Evolutionary conservation across 2,888 invertebrate species (phyloP), one percentile per base, ranked within the genome.

Genomic region (Cataglyphis livida): DNA sequence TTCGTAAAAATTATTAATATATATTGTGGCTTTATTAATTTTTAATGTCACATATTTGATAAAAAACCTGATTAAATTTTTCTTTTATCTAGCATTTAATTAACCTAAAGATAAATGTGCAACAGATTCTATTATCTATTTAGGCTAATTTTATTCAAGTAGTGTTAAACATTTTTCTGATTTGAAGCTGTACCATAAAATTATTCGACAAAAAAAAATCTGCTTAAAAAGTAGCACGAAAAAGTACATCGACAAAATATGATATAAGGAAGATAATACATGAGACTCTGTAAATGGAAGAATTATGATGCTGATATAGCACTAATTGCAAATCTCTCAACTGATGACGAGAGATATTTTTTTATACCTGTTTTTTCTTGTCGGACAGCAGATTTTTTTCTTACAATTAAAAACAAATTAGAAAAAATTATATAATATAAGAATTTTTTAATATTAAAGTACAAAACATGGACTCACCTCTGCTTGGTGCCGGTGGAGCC

Each of bases 401-500:
- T 54, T 25, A 15, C 10, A 10, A 64, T 35, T 51, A 66, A 76
- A 41, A 28, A 48, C 1, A 48, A 48, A 18, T 18, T n/a, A 15
- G 5, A 48, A 5, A 48, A 48, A 48, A 48, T 48, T 51, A 51
- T n/a, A 51, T 7, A 51, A 18, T 51, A n/a, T n/a, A 0, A 5
- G 51, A 51, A n/a, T n/a, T 51, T 51, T 7, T 51, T 51, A n/a
- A 51, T n/a, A 6, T 48, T 48, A n/a, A n/a, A 18, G 18, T 48
- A 48, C 15, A 44, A 44, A 35, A 48, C n/a, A 12, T 44, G 41
- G 81, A 93, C 93, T 94, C 90, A 94, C 94, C 94, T 94, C 93
- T 92, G 90, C 92, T 91, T 89, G 94, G 93, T 79, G 93, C 93
- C 90, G 93, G 93, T 88, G 94, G 94, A 90, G 94, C 94, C 94